Conservation (phyloP, 2,797 vertebrate species). For the Hydrolagus colliei region DNA sequence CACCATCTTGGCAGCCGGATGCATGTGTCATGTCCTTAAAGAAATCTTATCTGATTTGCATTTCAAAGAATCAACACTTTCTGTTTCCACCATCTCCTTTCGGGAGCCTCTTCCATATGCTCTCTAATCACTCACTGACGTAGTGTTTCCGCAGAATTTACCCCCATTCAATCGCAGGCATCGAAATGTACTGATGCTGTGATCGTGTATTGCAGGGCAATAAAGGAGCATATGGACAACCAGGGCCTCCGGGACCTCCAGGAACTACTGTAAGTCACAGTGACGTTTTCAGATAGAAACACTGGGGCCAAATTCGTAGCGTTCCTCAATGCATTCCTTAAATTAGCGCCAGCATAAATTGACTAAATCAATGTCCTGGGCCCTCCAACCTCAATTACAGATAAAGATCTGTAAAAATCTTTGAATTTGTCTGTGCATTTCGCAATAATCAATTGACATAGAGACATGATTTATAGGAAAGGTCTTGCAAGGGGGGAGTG, state of each 20-base stretch:
- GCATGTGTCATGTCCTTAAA: too few species aligned
- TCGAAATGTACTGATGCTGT: constrained; percentile 34
- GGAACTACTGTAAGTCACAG: constrained; percentile 83
- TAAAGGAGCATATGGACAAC: constrained; percentile 75
- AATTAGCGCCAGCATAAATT: too few species aligned
- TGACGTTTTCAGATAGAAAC: neutral
- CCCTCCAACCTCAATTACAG: too few species aligned
- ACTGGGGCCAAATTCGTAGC: too few species aligned
- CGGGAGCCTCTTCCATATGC: neutral
- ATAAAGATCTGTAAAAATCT: too few species aligned
- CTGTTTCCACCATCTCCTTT: neutral
- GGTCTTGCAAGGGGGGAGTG: too few species aligned
- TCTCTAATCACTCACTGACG: neutral
- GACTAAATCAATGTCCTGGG: too few species aligned
- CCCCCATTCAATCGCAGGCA: neutral
- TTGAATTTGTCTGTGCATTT: too few species aligned
- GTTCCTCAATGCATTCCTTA: too few species aligned
- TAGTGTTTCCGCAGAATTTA: neutral
- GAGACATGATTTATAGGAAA: too few species aligned
- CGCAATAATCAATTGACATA: too few species aligned
- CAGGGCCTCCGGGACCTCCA: constrained; percentile 84
- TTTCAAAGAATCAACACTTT: neutral
- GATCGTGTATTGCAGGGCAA: constrained; percentile 66
- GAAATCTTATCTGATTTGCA: neutral
- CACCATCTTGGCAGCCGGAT: too few species aligned